These are phyloP conservation scores for Takifugu flavidus DNA, from an alignment of 2,113 vertebrate species.

Conservation along the genomic window DNA sequence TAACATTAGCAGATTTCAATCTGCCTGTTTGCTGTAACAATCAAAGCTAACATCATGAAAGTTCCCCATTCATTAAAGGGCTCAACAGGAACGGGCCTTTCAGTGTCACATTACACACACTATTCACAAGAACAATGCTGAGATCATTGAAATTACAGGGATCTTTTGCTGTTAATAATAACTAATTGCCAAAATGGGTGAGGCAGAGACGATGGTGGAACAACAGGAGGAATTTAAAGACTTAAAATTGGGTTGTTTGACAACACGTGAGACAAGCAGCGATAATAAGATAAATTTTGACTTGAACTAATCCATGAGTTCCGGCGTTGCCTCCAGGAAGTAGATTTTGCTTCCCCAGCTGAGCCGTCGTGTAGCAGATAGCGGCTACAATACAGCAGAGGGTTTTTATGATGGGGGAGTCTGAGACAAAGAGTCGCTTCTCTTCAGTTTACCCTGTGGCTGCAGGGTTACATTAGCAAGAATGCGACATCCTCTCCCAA, in stretches of 20 bases:
- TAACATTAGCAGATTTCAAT: too few relatives aligned
- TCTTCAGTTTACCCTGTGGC: conserved; percentile 57
- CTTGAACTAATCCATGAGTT: conserved; percentile 6
- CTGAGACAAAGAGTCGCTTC: conserved; percentile 61
- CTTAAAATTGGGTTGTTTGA: background rate
- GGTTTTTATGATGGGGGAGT: conserved; percentile 27
- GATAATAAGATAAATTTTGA: conserved; percentile 19
- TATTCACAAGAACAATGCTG: background rate
- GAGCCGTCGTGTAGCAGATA: conserved; percentile 23
- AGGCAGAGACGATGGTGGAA: background rate
- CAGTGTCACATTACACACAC: background rate
- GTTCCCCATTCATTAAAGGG: too few relatives aligned
- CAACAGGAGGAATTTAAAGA: background rate
- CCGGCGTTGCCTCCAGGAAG: conserved; percentile 28
- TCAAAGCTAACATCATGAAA: too few relatives aligned
- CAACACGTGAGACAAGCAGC: background rate
- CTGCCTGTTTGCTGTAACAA: too few relatives aligned
- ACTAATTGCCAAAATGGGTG: background rate
- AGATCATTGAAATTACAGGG: too few relatives aligned
- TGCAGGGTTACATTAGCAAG: conserved; percentile 43
- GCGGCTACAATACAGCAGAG: background rate
- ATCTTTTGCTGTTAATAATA: too few relatives aligned
- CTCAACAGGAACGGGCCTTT: too few relatives aligned
- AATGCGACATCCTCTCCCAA: conserved; percentile 59
- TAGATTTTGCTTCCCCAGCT: conserved; percentile 12